phyloP scores from a whole-genome alignment of 2,888 invertebrate species.

The Plebejus anna region DNA sequence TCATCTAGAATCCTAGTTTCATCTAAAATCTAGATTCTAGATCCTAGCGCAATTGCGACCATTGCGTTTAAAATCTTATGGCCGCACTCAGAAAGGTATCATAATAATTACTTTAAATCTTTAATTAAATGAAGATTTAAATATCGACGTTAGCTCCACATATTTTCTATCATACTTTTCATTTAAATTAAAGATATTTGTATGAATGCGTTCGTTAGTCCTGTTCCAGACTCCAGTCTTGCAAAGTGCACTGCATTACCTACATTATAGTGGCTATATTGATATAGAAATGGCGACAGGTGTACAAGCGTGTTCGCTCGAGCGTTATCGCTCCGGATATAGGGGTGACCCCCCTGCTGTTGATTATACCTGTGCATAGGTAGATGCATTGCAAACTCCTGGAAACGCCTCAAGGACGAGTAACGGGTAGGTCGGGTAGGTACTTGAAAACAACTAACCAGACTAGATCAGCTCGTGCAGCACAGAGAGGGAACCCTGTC shows the following conservation, averaged over 20 bases:
- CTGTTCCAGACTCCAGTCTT: not conserved
- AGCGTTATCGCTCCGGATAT: conserved; percentile 51
- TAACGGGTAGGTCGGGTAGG: not conserved
- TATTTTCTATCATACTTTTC: no score
- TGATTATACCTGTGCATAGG: not conserved
- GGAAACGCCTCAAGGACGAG: conserved; percentile 8
- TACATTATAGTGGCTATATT: conserved; percentile 37
- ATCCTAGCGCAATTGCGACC: no score
- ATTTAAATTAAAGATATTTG: no score
- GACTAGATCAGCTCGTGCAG: not conserved
- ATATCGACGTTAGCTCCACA: no score
- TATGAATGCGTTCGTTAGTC: not conserved
- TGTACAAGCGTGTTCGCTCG: conserved; percentile 57
- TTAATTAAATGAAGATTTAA: no score
- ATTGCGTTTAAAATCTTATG: no score
- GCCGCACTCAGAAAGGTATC: no score
- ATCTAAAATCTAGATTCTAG: no score
- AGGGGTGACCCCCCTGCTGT: conserved; percentile 41
- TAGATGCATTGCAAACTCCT: not conserved
- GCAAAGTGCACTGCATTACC: not conserved
- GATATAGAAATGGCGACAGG: conserved; percentile 59
- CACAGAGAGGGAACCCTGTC: no score
- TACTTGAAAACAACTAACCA: not conserved
- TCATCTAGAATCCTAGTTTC: no score
- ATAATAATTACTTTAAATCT: no score